Evolutionary conservation across 2,113 vertebrate species (phyloP).

Genomic region (Murina feae): DNA sequence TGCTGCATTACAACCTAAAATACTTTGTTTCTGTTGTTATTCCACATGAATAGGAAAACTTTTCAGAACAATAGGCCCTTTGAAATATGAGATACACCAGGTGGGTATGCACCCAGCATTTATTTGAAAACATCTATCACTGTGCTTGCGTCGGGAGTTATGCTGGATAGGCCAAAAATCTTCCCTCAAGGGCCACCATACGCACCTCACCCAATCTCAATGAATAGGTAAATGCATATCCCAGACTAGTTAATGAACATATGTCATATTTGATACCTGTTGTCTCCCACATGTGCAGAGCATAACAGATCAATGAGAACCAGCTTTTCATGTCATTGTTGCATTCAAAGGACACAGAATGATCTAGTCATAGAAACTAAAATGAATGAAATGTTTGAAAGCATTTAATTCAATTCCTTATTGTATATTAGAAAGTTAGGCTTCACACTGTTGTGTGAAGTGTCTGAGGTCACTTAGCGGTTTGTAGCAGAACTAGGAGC

Average conservation of each 20-base stretch:
- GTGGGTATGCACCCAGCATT: background rate
- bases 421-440: background rate
- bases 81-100: background rate
- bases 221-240: background rate
- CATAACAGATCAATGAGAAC: background rate
- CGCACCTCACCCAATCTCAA: background rate
- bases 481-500: background rate
- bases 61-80: background rate
- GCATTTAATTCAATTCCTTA: background rate
- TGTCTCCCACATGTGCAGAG: background rate
- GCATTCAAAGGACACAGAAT: background rate
- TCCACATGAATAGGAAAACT: background rate
- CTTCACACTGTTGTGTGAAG: background rate
- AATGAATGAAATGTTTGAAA: background rate
- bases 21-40: background rate
- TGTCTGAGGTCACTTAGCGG: background rate
- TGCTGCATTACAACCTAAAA: background rate
- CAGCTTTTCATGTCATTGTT: background rate
- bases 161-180: background rate
- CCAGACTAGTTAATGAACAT: background rate
- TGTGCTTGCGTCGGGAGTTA: background rate
- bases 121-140: background rate
- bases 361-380: background rate
- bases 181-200: background rate
- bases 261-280: background rate